These are phyloP conservation scores for Natator depressus DNA, from an alignment of 2,113 vertebrate species.

Conservation along the genomic window DNA sequence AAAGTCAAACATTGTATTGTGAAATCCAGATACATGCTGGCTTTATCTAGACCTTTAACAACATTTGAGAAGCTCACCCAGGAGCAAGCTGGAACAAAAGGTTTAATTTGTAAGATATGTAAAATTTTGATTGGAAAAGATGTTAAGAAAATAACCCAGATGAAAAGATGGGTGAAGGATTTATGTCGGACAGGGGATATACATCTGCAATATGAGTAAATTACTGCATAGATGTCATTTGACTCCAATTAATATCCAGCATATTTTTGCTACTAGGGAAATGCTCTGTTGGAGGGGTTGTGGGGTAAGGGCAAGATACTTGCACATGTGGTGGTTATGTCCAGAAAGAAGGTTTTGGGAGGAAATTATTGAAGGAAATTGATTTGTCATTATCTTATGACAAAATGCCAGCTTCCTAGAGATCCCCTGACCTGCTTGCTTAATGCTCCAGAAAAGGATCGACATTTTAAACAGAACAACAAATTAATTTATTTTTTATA, in stretches of 20 bases:
- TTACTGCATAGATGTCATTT: not conserved
- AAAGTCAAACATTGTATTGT: not conserved
- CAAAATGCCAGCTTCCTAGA: not conserved
- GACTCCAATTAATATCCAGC: not conserved
- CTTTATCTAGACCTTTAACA: not conserved
- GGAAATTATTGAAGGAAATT: not conserved
- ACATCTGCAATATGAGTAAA: not conserved
- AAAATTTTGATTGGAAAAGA: not conserved
- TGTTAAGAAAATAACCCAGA: not conserved
- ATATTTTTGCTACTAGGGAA: not conserved
- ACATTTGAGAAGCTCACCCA: not conserved
- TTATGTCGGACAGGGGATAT: not conserved
- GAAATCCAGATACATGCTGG: not conserved
- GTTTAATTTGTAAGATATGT: not conserved
- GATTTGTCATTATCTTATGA: not conserved
- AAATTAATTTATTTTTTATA: not conserved
- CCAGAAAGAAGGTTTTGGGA: not conserved
- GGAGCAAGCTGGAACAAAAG: not conserved
- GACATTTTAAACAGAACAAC: not conserved
- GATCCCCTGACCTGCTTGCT: not conserved
- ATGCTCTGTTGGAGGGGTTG: not conserved
- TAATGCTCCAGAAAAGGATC: not conserved
- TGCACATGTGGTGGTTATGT: not conserved
- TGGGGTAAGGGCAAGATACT: not conserved
- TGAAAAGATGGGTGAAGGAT: not conserved